Base-by-base conservation (phyloP, 2,113 vertebrate genomes). In the Gnathonemus longibarbis region DNA sequence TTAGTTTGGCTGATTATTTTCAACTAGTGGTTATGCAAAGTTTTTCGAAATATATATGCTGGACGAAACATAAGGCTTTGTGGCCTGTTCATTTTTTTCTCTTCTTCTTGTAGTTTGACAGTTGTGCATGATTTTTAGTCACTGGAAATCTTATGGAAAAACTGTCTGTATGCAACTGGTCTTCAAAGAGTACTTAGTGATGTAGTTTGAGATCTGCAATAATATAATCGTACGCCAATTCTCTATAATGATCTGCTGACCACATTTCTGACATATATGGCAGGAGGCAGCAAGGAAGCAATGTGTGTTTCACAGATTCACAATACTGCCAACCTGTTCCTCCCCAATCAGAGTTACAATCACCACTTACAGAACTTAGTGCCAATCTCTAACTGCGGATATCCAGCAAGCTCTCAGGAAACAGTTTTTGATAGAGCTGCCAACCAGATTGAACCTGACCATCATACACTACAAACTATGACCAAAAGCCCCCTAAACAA, bases 231-330 rank as follows among this genome's bases (percentile, higher is more conserved):
- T 10, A 8, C 3, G 31, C 50, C 50, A 87, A 39, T 87, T 56
- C 19, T 39, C n/a, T 56, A 52, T 53, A 53, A 56, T 87, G 85
- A 52, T 87, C 31, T 42, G 31, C 48, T 56, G 50, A 87, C 50
- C 50, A 53, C 50, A 87, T 15, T 87, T 53, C 85, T 35, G 13
- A 11, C 85, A 52, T 35, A 53, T n/a, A 87, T 35, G 85, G 27
- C 85, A 87, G 85, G 85, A 87, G 85, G 50, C 85, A 87, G 85
- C 31, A 53, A 52, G 50, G 48, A 87, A 39, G 49, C 49, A 35
- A 52, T 17, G 31, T 87, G 50, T 56, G 50, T 48, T 56, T 87
- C 48, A 10, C 50, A 56, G n/a, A 87, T 56, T 53, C 85, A 56
- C 85, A 53, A 31, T 48, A 4, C 31, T 21, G 85, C 85, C 85